A percentile compares a stretch with the other conserved stretches of the same genome.
These are phyloP conservation scores for Athripsodes cinereus DNA, from an alignment of 2,888 invertebrate genomes.

Conservation along the genomic window DNA sequence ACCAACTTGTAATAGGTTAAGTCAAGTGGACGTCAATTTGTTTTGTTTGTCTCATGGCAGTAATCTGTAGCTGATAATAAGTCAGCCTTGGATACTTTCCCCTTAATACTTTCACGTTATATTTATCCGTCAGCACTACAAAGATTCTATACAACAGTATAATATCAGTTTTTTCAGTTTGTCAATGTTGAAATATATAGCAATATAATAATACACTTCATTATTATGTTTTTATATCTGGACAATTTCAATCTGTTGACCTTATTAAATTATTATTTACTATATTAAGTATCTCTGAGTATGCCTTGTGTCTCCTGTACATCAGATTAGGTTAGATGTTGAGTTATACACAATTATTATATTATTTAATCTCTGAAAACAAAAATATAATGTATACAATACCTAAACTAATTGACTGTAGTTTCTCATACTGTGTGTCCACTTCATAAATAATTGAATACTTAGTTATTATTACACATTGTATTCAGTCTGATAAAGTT, in stretches of 20 bases:
- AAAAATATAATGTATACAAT: background rate
- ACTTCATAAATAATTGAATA: no score
- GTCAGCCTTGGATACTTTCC: background rate
- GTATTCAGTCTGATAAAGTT: no score
- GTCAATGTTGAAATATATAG: background rate
- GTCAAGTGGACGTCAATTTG: background rate
- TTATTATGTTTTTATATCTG: background rate
- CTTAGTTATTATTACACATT: no score
- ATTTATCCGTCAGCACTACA: no score
- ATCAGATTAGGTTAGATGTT: no score
- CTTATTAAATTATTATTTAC: background rate
- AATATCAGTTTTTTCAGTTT: background rate
- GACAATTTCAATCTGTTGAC: slow-evolving; percentile 1
- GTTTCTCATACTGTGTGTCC: background rate
- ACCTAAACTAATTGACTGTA: background rate
- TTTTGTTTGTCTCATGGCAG: background rate
- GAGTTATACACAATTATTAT: no score
- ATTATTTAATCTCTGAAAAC: background rate
- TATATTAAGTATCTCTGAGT: background rate
- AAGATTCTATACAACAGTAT: background rate
- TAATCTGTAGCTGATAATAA: no score
- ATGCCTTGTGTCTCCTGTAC: background rate
- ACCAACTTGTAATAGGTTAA: background rate
- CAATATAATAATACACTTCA: background rate
- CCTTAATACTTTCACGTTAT: background rate